These are phyloP conservation scores for Gnathonemus longibarbis DNA, from an alignment of 2,113 vertebrate species.

Conservation along the genomic window DNA sequence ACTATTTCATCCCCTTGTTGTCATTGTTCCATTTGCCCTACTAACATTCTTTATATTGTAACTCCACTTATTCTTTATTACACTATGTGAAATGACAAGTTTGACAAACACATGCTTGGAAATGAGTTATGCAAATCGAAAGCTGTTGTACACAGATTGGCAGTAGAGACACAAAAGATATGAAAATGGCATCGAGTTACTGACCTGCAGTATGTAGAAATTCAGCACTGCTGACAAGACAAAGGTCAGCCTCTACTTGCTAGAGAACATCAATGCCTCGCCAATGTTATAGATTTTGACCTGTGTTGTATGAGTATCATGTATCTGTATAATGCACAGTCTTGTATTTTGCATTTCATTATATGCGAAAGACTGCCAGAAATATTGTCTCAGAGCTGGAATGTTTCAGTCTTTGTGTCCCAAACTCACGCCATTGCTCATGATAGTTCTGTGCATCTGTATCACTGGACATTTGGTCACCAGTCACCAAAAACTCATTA, in stretches of 20 bases:
- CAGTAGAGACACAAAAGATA: constrained; percentile 17
- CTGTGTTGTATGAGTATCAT: background rate
- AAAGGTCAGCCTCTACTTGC: constrained; percentile 20
- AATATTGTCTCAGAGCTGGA: background rate
- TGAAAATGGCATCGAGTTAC: constrained; percentile 3
- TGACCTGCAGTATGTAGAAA: background rate
- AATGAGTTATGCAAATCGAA: constrained; percentile 42
- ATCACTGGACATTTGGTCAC: background rate
- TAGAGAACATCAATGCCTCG: background rate
- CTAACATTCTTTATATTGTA: constrained; percentile 31
- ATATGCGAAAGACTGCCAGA: background rate
- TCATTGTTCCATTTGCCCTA: constrained; percentile 25
- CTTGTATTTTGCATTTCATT: background rate
- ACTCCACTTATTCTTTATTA: constrained; percentile 21
- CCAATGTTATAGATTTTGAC: background rate
- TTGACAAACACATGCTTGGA: constrained; percentile 31
- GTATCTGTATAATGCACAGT: background rate
- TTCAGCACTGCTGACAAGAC: constrained; percentile 3
- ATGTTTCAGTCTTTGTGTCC: background rate
- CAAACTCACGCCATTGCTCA: background rate
- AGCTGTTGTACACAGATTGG: constrained; percentile 20
- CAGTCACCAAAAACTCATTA: background rate
- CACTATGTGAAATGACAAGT: constrained; percentile 27
- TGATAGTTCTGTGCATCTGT: background rate
- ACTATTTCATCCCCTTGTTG: constrained; percentile 28